Base-by-base conservation (phyloP, 2,797 vertebrate genomes). In the Pteropus rufus region DNA sequence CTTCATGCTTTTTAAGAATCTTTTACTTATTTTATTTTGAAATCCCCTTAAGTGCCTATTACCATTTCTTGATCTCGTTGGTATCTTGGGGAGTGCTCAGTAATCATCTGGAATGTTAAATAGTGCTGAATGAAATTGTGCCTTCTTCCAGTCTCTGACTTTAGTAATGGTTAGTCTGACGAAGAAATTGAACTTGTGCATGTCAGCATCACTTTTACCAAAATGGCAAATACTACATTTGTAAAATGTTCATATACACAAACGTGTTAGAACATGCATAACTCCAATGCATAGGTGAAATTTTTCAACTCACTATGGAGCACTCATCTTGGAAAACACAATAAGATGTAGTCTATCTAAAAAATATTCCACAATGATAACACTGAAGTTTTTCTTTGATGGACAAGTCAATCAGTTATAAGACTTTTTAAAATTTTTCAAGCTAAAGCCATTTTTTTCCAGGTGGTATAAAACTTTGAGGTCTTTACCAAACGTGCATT, bases 401-500 rank as follows among this genome's bases (percentile, higher is more conserved):
- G 54, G 67, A 19, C 36, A 73, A 56, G 8, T 54, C 12, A 21
- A 46, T 73, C 62, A 73, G 24, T 36, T 64, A 0, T 19, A 93
- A 92, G 72, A 34, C 18, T 89, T 60, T 41, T 67, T 56, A 73
- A 89, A 65, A 41, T 21, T 76, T 41, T 82, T 94, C 54, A 76
- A 79, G 64, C 34, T 86, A 58, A 54, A 58, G 9, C 7, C 54
- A 60, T 69, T 95, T 82, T 82, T 23, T 67, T 44, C 19, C 44
- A 81, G n/a, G 29, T 80, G 94, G 12, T 10, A 0, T 52, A 93
- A 81, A 93, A 95, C 54, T 64, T 87, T 34, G 10, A 84, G 73
- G 5, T 70, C 70, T 97, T 94, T 86, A 94, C 54, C 90, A 93
- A 94, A 91, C 52, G 2, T 65, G 54, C 69, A 4, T 93, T 91